Percentiles rank a stretch among this genome's conserved stretches.
phyloP scores from a whole-genome alignment of 2,888 invertebrate genomes.

The Athetis lepigone region DNA sequence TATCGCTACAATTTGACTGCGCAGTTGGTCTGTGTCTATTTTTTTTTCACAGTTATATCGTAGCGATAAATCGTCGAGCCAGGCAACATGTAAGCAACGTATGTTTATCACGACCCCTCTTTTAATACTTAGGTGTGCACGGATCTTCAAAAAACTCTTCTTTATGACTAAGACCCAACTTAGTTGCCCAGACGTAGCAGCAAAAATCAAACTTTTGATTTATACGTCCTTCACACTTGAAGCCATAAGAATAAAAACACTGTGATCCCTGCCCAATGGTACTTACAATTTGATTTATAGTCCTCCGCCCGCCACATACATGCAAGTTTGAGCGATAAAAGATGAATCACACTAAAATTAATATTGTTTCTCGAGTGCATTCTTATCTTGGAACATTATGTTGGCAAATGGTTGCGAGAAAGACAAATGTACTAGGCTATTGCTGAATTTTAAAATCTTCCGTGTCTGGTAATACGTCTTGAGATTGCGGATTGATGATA shows the following conservation, averaged over 20 bases:
- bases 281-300: slow-evolving; percentile 79
- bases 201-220: slow-evolving; percentile 54
- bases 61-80: too few species aligned
- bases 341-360: slow-evolving; percentile 83
- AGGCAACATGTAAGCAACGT: too few species aligned
- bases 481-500: slow-evolving; percentile 49
- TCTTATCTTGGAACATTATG: slow-evolving; percentile 81
- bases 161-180: slow-evolving; percentile 1
- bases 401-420: slow-evolving; percentile 81
- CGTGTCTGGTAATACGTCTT: slow-evolving; percentile 48
- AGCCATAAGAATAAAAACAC: slow-evolving; percentile 51
- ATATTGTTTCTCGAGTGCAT: slow-evolving; percentile 77
- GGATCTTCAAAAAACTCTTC: neutral
- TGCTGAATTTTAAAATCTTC: slow-evolving; percentile 59
- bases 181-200: slow-evolving; percentile 18
- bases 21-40: too few species aligned
- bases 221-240: slow-evolving; percentile 46
- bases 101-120: too few species aligned
- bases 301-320: slow-evolving; percentile 72
- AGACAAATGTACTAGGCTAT: slow-evolving; percentile 70
- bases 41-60: too few species aligned
- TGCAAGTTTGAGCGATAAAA: slow-evolving; percentile 84
- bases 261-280: slow-evolving; percentile 67
- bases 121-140: too few species aligned
- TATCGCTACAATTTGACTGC: too few species aligned